phyloP scores from a whole-genome alignment of 2,888 invertebrate species.

The Salticus scenicus region DNA sequence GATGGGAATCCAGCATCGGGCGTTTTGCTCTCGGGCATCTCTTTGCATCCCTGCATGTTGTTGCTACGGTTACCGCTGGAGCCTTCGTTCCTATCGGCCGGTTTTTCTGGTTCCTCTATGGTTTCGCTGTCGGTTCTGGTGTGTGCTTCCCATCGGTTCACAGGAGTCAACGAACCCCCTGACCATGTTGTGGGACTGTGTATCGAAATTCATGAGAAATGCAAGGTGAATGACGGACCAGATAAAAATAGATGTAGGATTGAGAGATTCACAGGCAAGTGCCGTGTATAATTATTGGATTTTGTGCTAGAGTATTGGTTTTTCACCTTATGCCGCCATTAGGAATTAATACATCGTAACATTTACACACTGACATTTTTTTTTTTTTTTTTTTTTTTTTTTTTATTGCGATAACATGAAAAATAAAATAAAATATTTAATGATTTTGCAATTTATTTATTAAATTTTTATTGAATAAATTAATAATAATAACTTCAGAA shows the following conservation, averaged over 20 bases:
- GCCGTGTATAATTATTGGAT: constrained; percentile 1
- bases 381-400: too few relatives aligned
- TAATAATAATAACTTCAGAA: too few relatives aligned
- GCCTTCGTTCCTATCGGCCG: not conserved
- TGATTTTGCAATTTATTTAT: too few relatives aligned
- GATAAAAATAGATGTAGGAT: not conserved
- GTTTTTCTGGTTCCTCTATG: constrained; percentile 12
- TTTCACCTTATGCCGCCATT: constrained; percentile 6
- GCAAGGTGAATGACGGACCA: not conserved
- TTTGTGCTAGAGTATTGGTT: constrained; percentile 5
- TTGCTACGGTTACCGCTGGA: constrained; percentile 60
- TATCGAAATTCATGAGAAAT: not conserved
- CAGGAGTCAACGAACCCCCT: constrained; percentile 22
- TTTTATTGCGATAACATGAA: too few relatives aligned
- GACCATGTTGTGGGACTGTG: not conserved
- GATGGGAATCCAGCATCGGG: constrained; percentile 38
- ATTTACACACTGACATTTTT: too few relatives aligned
- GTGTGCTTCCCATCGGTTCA: constrained; percentile 19
- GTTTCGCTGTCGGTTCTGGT: too few relatives aligned
- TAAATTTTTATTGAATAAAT: too few relatives aligned
- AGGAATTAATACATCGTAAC: not conserved
- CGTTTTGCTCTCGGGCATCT: constrained; percentile 66
- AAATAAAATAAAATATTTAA: too few relatives aligned
- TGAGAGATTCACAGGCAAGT: constrained; percentile 34
- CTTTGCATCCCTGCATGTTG: constrained; percentile 66